These are phyloP conservation scores for Chlamydotis undulata DNA, from an alignment of 2,113 vertebrate genomes.

Conservation along the genomic window DNA sequence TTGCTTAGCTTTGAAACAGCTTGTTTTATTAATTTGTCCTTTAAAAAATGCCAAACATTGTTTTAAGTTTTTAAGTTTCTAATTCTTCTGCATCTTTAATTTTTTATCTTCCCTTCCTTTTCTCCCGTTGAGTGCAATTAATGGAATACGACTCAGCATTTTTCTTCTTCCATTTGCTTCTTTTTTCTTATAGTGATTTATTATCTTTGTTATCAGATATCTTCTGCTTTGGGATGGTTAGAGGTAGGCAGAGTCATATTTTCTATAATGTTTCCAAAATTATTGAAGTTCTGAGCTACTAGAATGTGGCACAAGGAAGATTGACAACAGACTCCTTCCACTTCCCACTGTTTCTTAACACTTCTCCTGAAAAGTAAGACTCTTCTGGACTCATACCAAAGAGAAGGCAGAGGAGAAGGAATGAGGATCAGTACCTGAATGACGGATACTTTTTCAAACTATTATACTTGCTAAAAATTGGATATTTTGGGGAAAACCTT, in stretches of 20 bases:
- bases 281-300: neutral
- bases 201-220: neutral
- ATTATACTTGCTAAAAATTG: constrained; percentile 32
- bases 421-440: neutral
- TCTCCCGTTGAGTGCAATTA: neutral
- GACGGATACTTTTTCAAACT: constrained; percentile 31
- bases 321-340: neutral
- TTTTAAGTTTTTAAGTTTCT: neutral
- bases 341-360: neutral
- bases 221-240: neutral
- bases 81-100: neutral
- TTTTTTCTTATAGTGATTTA: neutral
- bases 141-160: neutral
- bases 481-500: constrained; percentile 5
- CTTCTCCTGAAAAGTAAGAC: neutral
- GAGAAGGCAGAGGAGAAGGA: neutral
- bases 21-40: neutral
- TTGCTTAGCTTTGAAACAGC: neutral
- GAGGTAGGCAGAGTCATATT: neutral
- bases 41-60: neutral
- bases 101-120: neutral
- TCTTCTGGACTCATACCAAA: neutral
- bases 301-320: neutral
- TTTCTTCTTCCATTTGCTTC: neutral
- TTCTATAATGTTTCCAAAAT: neutral